Base-by-base conservation (phyloP, 2,888 invertebrate genomes). In the Troilus luridus region DNA sequence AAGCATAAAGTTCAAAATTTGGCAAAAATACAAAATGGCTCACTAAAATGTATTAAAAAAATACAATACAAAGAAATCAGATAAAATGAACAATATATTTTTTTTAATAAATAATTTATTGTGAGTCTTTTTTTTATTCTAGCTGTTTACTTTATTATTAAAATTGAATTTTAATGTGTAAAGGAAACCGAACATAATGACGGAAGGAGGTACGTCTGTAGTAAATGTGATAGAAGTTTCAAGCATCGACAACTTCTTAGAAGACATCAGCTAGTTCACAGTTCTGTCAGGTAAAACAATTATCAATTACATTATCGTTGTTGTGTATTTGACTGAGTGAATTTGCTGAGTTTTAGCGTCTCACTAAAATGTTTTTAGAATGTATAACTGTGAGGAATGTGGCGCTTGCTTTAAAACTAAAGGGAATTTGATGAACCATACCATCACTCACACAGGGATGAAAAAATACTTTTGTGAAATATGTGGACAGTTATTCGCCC, bases 251-350 rank as follows among this genome's bases (percentile, higher is more conserved):
- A 96, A 93, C 94, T 97, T 90, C 94, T 97, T 92, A 95, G 96
- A 93, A 95, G 97, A 92, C 97, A 99, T 95, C 96, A 98, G 95
- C 93, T 97, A 93, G 96, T 98, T 92, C 96, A 99, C 95, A 90
- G 60, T 58, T 88, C 85, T 64, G 81, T 90, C 59, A 81, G 90
- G 90, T 90, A 90, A 77, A 27, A 27, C 27, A 77, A 27, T 90
- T 41, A 24, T 3, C 72, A 24, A 24, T n/a, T 58, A 7, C 21
- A 60, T 19, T 19, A 19, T 60, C 60, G 21, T 72, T 77, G 17
- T 11, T 54, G 19, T 54, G 17, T 24, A 62, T 62, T 88, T 54
- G 58, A 77, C 27, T 62, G 59, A 88, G 10, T 64, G 9, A n/a
- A 10, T n/a, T 64, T 64, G 1, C 64, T 67, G 14, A 67, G 67